These are phyloP conservation scores for Leucosticte australis DNA, from an alignment of 2,113 vertebrate species.

Conservation along the genomic window DNA sequence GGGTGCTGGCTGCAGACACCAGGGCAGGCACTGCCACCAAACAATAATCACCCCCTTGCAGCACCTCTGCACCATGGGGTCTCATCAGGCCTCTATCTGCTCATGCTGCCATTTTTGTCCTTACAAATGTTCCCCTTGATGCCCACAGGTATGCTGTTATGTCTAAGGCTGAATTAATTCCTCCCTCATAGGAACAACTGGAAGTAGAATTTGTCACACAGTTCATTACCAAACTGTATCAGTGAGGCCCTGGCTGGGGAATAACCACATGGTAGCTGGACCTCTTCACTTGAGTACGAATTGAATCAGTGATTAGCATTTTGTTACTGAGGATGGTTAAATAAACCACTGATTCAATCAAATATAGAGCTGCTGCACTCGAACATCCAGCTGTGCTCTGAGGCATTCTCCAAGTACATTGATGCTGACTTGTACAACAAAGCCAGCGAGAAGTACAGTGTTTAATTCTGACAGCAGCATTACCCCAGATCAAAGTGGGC, in stretches of 20 bases:
- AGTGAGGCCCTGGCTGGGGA: neutral
- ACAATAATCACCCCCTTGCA: neutral
- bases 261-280: neutral
- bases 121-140: neutral
- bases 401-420: neutral
- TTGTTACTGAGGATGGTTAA: neutral
- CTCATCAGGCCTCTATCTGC: neutral
- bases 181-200: neutral
- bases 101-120: neutral
- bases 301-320: neutral
- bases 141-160: neutral
- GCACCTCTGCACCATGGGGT: accelerated
- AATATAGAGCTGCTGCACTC: neutral
- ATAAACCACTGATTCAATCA: neutral
- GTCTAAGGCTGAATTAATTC: neutral
- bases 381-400: neutral
- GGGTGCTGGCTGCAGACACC: neutral
- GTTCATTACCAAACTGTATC: neutral
- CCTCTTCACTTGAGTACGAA: neutral
- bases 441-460: neutral
- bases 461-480: neutral
- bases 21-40: neutral
- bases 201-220: neutral
- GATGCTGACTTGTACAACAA: neutral
- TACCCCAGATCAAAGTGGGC: neutral